Base-by-base conservation (phyloP, 35 echinoderm and acorn worm species). In the Diadema setosum region DNA sequence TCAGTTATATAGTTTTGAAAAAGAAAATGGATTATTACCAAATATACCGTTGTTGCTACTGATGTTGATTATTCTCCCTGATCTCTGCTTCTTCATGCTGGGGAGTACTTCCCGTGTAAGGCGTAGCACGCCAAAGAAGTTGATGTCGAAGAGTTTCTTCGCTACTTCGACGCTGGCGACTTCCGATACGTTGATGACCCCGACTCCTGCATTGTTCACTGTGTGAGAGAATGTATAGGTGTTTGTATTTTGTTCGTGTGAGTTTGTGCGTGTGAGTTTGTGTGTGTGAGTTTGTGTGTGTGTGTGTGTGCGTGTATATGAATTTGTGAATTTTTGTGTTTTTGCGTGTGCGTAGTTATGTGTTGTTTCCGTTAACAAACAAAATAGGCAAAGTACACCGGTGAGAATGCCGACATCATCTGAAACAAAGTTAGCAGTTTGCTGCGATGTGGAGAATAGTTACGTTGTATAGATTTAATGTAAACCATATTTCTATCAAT, bases 1-100 rank as follows among this genome's bases (percentile, higher is more conserved):
- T n/a, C n/a, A n/a, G n/a, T n/a, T n/a, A n/a, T n/a, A n/a, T n/a
- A n/a, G n/a, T n/a, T n/a, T n/a, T n/a, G n/a, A n/a, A n/a, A n/a
- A n/a, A n/a, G n/a, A n/a, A n/a, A n/a, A n/a, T n/a, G n/a, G n/a
- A n/a, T n/a, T n/a, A n/a, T 82, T 82, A 82, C 80, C 34, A 46
- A 5, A 44, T 8, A 82, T 46, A 24, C 39, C 80, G 34, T 49
- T 46, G 4, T 30, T 44, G 29, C 80, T 82, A 20, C n/a, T 50
- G 6, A 82, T 49, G 80, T 82, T 82, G 44, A 82, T 82, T 12
- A 82, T 82, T 46, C 80, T 20, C 45, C 80, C 80, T 17, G 80
- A 82, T 9, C 44, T 27, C 44, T 82, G 80, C 30, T 56, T 46
- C 48, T 82, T 82, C 80, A 82, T 82, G 18, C 2, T 32, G 25